A percentile compares a stretch with the other conserved stretches of the same genome.
These are phyloP conservation scores for Saccopteryx bilineata DNA, from an alignment of 2,113 vertebrate genomes.

Conservation along the genomic window DNA sequence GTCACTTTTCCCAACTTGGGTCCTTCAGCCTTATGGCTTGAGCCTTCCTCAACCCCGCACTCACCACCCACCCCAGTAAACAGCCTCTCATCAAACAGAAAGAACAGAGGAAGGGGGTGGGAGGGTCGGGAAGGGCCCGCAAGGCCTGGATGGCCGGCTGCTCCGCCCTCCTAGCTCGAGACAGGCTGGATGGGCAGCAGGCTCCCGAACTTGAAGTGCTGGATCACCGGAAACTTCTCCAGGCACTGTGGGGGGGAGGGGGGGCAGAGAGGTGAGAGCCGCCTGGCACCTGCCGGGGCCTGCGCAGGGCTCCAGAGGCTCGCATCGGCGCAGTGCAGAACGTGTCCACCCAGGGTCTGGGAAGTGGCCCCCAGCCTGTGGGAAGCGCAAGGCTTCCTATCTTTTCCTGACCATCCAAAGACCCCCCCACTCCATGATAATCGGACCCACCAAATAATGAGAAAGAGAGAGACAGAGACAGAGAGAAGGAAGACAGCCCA, in stretches of 20 bases:
- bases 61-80: constrained; percentile 56
- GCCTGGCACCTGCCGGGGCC: rapidly evolving
- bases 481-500: background rate
- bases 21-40: constrained; percentile 45
- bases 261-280: constrained; percentile 65
- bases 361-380: background rate
- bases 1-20: constrained; percentile 70
- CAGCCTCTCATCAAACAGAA: constrained; percentile 75
- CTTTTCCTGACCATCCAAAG: background rate
- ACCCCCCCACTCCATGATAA: no score
- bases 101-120: constrained; percentile 73
- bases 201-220: constrained; percentile 99
- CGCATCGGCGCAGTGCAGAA: rapidly evolving
- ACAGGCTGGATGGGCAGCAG: constrained; percentile 96
- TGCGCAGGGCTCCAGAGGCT: background rate
- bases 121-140: background rate
- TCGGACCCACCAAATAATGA: background rate
- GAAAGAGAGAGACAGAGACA: background rate
- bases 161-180: constrained; percentile 89
- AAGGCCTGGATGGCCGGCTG: constrained; percentile 36
- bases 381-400: background rate
- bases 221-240: constrained; percentile 99
- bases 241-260: constrained; percentile 92
- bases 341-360: background rate
- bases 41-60: background rate